Evolutionary conservation across 2,113 vertebrate genomes (phyloP), one percentile per base, ranked within the genome.

Genomic region (Solenodon paradoxus): DNA sequence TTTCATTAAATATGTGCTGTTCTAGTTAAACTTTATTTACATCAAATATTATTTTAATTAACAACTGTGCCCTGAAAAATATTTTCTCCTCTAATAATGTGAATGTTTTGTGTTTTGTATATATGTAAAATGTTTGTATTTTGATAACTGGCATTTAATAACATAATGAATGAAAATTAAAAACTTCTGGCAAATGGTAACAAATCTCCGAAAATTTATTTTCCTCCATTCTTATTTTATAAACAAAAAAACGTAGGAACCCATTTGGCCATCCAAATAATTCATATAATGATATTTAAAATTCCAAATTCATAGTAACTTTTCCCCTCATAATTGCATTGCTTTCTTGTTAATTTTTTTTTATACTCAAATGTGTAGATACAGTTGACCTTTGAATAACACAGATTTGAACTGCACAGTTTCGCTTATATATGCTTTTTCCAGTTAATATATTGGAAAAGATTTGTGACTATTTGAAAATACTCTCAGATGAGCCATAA

Each of bases 161-260:
- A 9, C 15, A 57, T 96, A 93, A 74, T 64, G 22, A 93, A 88
- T 97, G 64, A 92, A 94, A 96, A 81, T 40, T 71, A 51, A 92
- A 95, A 80, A 9, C 78, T 93, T 88, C 72, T 95, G n/a, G 11
- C 1, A 15, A 77, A 1, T 57, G 16, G 85, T 30, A 74, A 7
- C 42, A 79, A 86, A 95, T 94, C 9, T 81, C 32, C 87, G 38
- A 92, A 72, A 42, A 24, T 83, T 71, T 90, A 32, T 45, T 92
- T 68, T 85, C 10, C 16, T 94, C 11, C 15, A 40, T 86, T 24
- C 51, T 69, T 94, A 90, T 75, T 88, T 92, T 78, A 57, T 90
- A 85, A 57, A 32, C 26, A 81, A 63, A 68, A 28, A 80, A 59
- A 88, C 68, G 91, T 90, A 40, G 55, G 22, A 89, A n/a, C 57